Base-by-base conservation (phyloP, 1,140 invertebrate genomes). In the Anoplophora glabripennis region DNA sequence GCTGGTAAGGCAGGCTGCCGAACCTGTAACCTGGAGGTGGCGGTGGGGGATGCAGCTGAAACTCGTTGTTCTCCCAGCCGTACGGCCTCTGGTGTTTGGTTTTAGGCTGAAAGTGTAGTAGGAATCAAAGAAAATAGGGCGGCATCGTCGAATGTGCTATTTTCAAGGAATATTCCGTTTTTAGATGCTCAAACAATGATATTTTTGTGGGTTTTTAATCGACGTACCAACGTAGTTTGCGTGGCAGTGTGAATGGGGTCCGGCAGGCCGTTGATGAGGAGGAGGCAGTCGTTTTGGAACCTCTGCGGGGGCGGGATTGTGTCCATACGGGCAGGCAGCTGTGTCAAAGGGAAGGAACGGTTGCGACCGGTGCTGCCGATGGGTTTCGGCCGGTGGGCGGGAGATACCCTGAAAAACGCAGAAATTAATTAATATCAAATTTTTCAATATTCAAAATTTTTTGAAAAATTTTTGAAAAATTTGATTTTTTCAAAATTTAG, bases 201-300 rank as follows among this genome's bases (percentile, higher is more conserved):
- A n/a, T n/a, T n/a, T n/a, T n/a, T n/a, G n/a, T n/a, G n/a, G n/a
- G n/a, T n/a, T n/a, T 41, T 41, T 4, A 11, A 42, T 10, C 36
- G 73, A 81, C 83, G 83, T 78, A 89, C 87, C 73, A 89, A 81
- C 64, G 86, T 88, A 17, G 86, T 89, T 77, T 88, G 87, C 48
- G 82, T 84, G 49, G 83, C 82, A 63, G 79, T 78, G 60, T 71
- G 71, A 51, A 67, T 72, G 44, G 62, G 65, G 34, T 64, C 68
- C 14, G 59, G 57, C 12, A 67, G 37, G 34, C 69, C 71, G 55
- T 72, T 74, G 28, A 65, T 54, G 12, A 62, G 55, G 45, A 56
- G 49, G 36, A 41, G 28, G 42, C 33, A 44, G 15, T 69, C 45
- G 52, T 71, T 75, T 60, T 67, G 72, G 60, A 68, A 73, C 44